Percentiles rank a stretch among this genome's conserved stretches.
These are phyloP conservation scores for Urechis unicinctus DNA, from an alignment of 2,888 invertebrate genomes.

Conservation along the genomic window DNA sequence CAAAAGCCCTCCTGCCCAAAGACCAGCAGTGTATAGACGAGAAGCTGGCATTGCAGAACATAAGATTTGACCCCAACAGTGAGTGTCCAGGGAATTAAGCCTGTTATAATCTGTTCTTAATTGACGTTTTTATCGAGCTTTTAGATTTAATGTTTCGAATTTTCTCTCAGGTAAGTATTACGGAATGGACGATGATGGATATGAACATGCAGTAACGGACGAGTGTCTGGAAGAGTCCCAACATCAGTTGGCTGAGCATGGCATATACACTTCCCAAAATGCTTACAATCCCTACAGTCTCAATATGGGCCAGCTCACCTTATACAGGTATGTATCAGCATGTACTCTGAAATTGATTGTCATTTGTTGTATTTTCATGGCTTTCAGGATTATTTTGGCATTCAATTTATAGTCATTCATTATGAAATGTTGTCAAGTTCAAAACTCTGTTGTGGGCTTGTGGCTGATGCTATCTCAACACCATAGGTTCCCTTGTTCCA, in stretches of 20 bases:
- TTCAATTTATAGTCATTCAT: too few relatives aligned
- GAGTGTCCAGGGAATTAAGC: background rate
- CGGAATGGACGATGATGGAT: slow-evolving; percentile 52
- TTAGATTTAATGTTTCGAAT: background rate
- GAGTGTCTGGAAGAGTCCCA: slow-evolving; percentile 45
- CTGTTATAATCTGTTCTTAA: slow-evolving; percentile 18
- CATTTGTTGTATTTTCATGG: too few relatives aligned
- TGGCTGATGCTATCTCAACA: background rate
- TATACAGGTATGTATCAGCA: slow-evolving; percentile 52
- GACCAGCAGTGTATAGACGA: slow-evolving; percentile 64
- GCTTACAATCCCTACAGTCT: slow-evolving; percentile 51
- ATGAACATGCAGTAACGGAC: slow-evolving; percentile 47
- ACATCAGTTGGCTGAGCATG: slow-evolving; percentile 27
- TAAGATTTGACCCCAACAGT: slow-evolving; percentile 46
- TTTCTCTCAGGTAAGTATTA: slow-evolving; percentile 45
- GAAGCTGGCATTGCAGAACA: slow-evolving; percentile 50
- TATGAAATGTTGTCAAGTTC: too few relatives aligned
- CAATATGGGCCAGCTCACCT: slow-evolving; percentile 64
- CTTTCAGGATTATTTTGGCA: too few relatives aligned
- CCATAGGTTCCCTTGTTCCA: too few relatives aligned
- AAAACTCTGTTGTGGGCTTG: too few relatives aligned
- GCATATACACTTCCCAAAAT: slow-evolving; percentile 34
- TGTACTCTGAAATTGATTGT: too few relatives aligned
- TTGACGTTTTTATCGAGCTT: background rate
- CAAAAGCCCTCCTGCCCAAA: slow-evolving; percentile 54